These are phyloP conservation scores for Chaetoderma sp. DNA, from an alignment of 2,888 invertebrate genomes.

Conservation along the genomic window DNA sequence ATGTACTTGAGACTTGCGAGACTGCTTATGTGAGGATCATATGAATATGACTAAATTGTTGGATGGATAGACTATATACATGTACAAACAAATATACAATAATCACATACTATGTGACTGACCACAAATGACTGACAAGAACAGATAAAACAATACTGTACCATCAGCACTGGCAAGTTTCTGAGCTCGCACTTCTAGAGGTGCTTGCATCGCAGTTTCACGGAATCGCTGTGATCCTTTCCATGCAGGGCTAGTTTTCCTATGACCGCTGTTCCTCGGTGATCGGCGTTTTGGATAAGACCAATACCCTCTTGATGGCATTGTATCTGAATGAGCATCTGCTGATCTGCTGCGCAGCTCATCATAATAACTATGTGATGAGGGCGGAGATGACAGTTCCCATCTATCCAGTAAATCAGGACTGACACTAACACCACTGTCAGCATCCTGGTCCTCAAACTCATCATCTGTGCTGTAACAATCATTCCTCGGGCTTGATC, in stretches of 20 bases:
- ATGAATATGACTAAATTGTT: not conserved
- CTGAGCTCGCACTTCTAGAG: slow-evolving; percentile 52
- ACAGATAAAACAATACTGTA: slow-evolving; percentile 32
- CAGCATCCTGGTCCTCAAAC: slow-evolving; percentile 15
- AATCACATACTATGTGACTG: too few species aligned
- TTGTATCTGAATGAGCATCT: too few species aligned
- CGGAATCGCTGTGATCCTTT: slow-evolving; percentile 40
- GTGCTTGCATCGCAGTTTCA: slow-evolving; percentile 56
- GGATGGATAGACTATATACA: not conserved
- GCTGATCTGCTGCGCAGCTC: too few species aligned
- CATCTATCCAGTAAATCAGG: slow-evolving; percentile 17
- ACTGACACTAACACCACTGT: slow-evolving; percentile 38
- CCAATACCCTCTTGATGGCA: too few species aligned
- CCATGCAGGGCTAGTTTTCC: too few species aligned
- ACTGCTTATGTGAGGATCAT: not conserved
- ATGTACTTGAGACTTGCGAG: too few species aligned
- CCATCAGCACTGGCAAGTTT: slow-evolving; percentile 39
- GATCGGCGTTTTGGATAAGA: too few species aligned
- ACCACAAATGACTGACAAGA: not conserved
- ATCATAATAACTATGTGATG: too few species aligned
- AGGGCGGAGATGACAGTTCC: too few species aligned
- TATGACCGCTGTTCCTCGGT: too few species aligned
- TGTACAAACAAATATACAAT: not conserved
- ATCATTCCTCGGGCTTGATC: not conserved
- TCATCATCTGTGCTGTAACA: slow-evolving; percentile 13